Conservation (phyloP, 2,888 invertebrate species). For the Tupiocoris notatus region DNA sequence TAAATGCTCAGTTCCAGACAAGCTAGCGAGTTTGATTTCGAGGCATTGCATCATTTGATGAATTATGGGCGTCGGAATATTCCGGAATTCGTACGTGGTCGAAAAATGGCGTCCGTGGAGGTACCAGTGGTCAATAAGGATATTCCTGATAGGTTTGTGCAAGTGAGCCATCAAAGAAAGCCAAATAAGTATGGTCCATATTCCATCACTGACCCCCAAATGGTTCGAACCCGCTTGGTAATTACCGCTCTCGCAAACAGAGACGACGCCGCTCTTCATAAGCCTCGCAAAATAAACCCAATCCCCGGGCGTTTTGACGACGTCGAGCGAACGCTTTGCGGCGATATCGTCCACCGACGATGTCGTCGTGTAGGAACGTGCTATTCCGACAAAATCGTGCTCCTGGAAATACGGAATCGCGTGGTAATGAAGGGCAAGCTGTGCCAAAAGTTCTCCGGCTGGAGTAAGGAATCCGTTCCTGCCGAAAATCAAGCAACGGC, state of each 20-base stretch:
- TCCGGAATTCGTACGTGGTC: constrained; percentile 26
- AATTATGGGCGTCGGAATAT: not conserved
- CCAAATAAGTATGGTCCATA: constrained; percentile 26
- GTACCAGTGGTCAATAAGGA: constrained; percentile 17
- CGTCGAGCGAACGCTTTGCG: not conserved
- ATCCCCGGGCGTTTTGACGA: not conserved
- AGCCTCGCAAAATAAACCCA: constrained; percentile 3
- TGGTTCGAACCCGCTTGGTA: not conserved
- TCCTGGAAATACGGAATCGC: constrained; percentile 16
- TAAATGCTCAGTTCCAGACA: not conserved
- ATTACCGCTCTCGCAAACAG: constrained; percentile 8
- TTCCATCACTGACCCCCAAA: constrained; percentile 8
- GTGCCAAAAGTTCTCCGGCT: constrained; percentile 5
- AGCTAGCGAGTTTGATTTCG: too few relatives aligned
- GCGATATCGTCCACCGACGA: not conserved
- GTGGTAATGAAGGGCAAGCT: constrained; percentile 6
- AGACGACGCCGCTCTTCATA: not conserved
- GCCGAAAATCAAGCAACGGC: constrained; percentile 6
- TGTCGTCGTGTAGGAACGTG: not conserved
- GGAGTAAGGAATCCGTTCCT: constrained; percentile 10
- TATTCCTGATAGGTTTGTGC: constrained; percentile 18
- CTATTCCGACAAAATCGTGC: not conserved
- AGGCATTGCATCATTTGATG: not conserved
- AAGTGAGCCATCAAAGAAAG: constrained; percentile 6
- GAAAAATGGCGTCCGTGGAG: not conserved